phyloP scores from a whole-genome alignment of 2,797 vertebrate species.

The Tapera naevia region DNA sequence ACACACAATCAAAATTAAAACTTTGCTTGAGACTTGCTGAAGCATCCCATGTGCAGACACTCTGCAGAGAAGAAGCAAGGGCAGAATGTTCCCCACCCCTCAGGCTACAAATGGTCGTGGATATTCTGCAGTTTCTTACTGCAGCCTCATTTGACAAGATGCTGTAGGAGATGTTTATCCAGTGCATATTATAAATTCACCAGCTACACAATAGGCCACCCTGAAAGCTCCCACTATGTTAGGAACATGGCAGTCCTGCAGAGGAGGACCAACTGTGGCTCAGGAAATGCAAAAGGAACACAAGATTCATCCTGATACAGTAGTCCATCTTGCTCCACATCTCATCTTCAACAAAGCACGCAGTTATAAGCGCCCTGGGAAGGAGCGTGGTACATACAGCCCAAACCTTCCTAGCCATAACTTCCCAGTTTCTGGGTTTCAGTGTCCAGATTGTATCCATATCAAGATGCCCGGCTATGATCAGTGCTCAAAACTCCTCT shows the following conservation, averaged over 20 bases:
- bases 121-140: conserved; percentile 20
- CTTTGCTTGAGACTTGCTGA: background rate
- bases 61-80: background rate
- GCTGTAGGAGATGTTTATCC: conserved; percentile 31
- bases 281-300: background rate
- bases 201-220: conserved; percentile 53
- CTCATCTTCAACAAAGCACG: background rate
- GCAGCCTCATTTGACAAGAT: conserved; percentile 29
- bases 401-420: background rate
- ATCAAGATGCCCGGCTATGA: background rate
- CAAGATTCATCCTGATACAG: background rate
- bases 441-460: background rate
- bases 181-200: conserved; percentile 43
- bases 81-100: background rate
- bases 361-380: background rate
- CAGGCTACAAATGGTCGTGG: background rate
- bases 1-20: conserved; percentile 10
- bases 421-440: background rate
- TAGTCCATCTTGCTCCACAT: background rate
- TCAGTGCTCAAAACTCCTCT: background rate
- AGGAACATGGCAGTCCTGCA: conserved; percentile 24
- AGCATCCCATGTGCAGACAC: background rate
- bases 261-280: background rate
- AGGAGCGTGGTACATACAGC: background rate
- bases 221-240: conserved; percentile 12